These are phyloP conservation scores for Dynastes hyllus DNA, from an alignment of 2,888 invertebrate species.

Conservation along the genomic window DNA sequence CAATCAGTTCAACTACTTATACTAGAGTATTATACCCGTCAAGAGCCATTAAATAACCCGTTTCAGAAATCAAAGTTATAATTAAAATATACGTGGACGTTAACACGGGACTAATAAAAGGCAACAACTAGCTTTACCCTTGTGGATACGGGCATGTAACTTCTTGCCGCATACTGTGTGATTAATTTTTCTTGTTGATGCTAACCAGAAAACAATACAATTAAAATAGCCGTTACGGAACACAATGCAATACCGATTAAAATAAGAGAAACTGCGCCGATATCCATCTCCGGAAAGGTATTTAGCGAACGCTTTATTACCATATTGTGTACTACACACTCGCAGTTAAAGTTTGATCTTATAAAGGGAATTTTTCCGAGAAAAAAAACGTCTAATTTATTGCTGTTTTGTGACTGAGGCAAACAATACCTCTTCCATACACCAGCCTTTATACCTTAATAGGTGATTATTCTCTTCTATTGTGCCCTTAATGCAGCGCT, in stretches of 20 bases:
- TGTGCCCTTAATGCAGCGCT: conserved; percentile 35
- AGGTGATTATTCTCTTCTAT: conserved; percentile 55
- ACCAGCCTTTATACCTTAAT: conserved; percentile 55
- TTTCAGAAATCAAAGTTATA: conserved; percentile 21
- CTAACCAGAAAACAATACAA: conserved; percentile 53
- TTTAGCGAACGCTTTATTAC: conserved; percentile 56
- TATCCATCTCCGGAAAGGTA: conserved; percentile 56
- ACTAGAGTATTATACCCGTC: conserved; percentile 17
- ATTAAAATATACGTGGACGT: conserved; percentile 26
- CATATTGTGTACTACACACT: conserved; percentile 56
- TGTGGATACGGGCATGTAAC: conserved; percentile 16
- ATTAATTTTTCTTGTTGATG: conserved; percentile 40
- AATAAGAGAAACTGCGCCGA: conserved; percentile 47
- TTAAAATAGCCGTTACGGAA: conserved; percentile 54
- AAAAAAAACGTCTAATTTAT: conserved; percentile 57
- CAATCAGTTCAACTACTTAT: conserved; percentile 19
- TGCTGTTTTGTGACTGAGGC: conserved; percentile 54
- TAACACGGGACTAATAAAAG: conserved; percentile 20
- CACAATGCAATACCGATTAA: conserved; percentile 53
- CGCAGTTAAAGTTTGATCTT: conserved; percentile 56
- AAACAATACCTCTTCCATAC: conserved; percentile 55
- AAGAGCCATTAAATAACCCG: conserved; percentile 35
- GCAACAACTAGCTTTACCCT: conserved; percentile 24
- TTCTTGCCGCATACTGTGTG: conserved; percentile 30
- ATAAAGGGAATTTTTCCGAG: conserved; percentile 54